These are phyloP conservation scores for Tetragnatha montana DNA, from an alignment of 2,888 invertebrate genomes.

Conservation along the genomic window DNA sequence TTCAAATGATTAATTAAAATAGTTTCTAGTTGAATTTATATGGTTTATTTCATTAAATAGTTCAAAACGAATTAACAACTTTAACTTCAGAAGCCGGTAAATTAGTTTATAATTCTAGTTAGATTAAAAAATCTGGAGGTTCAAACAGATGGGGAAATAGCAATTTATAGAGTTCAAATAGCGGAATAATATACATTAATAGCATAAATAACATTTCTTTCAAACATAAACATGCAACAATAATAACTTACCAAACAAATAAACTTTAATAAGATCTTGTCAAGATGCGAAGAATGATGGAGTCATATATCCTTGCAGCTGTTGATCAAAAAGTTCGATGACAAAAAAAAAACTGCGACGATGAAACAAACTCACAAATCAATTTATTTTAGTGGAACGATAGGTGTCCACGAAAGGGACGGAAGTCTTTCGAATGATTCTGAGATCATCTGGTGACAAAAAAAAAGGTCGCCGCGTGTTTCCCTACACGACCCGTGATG, in stretches of 20 bases:
- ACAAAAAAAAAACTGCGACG: background rate
- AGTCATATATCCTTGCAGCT: slow-evolving; percentile 25
- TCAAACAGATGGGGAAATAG: background rate
- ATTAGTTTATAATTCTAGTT: too few species aligned
- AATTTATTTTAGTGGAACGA: background rate
- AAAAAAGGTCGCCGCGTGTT: background rate
- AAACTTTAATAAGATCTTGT: background rate
- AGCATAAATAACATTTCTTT: background rate
- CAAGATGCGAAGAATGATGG: background rate
- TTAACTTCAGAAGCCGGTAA: too few species aligned
- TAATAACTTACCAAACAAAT: slow-evolving; percentile 23
- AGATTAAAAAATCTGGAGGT: too few species aligned
- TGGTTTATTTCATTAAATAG: too few species aligned
- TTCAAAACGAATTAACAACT: too few species aligned
- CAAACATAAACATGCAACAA: background rate
- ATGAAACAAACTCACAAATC: slow-evolving; percentile 21
- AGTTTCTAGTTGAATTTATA: too few species aligned
- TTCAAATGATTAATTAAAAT: too few species aligned
- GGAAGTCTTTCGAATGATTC: background rate
- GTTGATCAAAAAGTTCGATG: background rate
- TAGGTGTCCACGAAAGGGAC: slow-evolving; percentile 33
- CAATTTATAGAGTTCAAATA: background rate
- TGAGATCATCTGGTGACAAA: slow-evolving; percentile 37
- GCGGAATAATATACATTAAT: background rate
- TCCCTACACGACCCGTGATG: slow-evolving; percentile 4